Base-by-base conservation (phyloP, 2,113 vertebrate genomes). In the Eretmochelys imbricata region DNA sequence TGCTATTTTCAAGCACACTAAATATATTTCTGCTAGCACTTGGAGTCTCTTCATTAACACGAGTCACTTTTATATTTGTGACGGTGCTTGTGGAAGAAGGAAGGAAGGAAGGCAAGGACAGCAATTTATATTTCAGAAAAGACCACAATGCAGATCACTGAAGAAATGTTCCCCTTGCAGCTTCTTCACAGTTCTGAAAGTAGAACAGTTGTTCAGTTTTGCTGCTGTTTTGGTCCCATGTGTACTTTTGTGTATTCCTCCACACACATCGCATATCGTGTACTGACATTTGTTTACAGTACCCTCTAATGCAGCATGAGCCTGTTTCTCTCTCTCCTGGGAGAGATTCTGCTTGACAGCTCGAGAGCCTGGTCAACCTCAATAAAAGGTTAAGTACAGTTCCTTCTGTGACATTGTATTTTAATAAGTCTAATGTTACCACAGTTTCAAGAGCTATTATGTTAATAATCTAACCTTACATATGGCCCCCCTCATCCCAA, bases 341-440 rank as follows among this genome's bases (percentile, higher is more conserved):
- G 94, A 87, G 16, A 10, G 65, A 87, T 93, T 57, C 16, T 29
- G 49, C 1, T 0, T 93, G 92, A 10, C 95, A 89, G 96, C 90
- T 88, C 35, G 0, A 53, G 85, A 94, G 95, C 85, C 96, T 97
- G 96, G 81, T 96, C 91, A 95, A 84, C 89, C 91, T 96, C 97
- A 96, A 89, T 65, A 72, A 3, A 17, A 42, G 87, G 87, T 59
- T 91, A 16, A 78, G 0, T 1, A 0, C 6, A 27, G 29, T 13
- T 19, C 49, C 12, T 48, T 38, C 93, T 48, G 0, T 80, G 79
- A 91, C 84, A 82, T 8, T 0, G 59, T 27, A 0, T 20, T 85
- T 1, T 0, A 92, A 59, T 0, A 0, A 91, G 65, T 85, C 27
- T 53, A 6, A 90, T 75, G 79, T 8, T 93, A 81, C 84, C 85